Base-by-base conservation (phyloP, 2,888 invertebrate genomes). In the Ophonus ardosiacus region DNA sequence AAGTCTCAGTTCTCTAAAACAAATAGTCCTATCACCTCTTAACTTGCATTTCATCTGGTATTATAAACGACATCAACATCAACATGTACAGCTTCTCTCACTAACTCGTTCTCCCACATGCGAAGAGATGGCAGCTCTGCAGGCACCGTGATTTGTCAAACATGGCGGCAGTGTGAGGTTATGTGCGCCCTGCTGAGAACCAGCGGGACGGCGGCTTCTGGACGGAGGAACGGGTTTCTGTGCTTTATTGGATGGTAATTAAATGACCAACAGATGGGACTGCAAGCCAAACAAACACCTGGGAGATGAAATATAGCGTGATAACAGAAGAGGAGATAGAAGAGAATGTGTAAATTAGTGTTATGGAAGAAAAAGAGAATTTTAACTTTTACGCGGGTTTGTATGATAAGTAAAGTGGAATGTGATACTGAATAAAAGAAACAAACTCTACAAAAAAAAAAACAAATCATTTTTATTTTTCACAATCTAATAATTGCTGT, bases 241-340 rank as follows among this genome's bases (percentile, higher is more conserved):
- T 74, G 71, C 40, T 74, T 74, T 74, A 74, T 74, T 74, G 71
- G 43, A 74, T 74, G 71, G 71, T 43, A 74, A 74, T 74, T 74
- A 74, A 74, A 74, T 74, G 71, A 74, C 71, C 71, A 43, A 43
- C 71, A 43, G 68, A 15, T 71, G 68, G 68, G 71, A 68, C 43
- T 51, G 43, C 13, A 21, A 43, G 51, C 17, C 43, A 40, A 31
- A 31, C 31, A 31, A 68, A 74, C 71, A 74, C 43, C 71, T 74
- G 71, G 71, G 40, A 17, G 71, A 74, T 74, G 71, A 74, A 74
- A 74, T 74, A 74, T 74, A 40, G 71, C 40, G 43, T 74, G 71
- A 74, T 74, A 7, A 7, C 43, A n/a, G 15, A 43, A 74, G 40
- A 63, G 10, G 7, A 18, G 59, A 59, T 51, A 51, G 6, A 51